Conservation (phyloP, 2,888 invertebrate genomes). For the Cheilosia vernalis region DNA sequence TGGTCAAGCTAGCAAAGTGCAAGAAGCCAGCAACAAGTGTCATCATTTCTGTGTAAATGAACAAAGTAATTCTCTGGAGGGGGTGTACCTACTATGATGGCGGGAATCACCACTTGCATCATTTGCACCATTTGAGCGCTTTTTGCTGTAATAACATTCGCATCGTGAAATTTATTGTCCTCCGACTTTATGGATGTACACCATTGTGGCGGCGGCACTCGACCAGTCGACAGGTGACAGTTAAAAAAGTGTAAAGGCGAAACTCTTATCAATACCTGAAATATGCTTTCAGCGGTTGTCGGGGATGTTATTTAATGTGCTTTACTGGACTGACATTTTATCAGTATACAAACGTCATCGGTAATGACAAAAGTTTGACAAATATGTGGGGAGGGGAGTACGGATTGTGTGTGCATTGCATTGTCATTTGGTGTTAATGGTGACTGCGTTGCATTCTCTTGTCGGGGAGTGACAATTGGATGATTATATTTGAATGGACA, state of each 20-base stretch:
- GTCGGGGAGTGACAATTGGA: background rate
- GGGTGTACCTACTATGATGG: background rate
- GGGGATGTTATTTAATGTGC: slow-evolving; percentile 35
- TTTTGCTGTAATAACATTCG: slow-evolving; percentile 38
- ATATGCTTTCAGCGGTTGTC: slow-evolving; percentile 17
- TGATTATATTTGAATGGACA: background rate
- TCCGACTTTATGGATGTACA: slow-evolving; percentile 47
- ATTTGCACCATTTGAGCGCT: background rate
- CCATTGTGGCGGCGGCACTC: slow-evolving; percentile 1
- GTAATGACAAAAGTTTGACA: background rate
- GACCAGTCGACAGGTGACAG: slow-evolving; percentile 25
- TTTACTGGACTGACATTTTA: background rate
- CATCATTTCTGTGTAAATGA: slow-evolving; percentile 23
- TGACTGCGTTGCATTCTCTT: too few species aligned
- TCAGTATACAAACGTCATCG: slow-evolving; percentile 11
- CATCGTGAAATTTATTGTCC: slow-evolving; percentile 45
- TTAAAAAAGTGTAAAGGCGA: slow-evolving; percentile 14
- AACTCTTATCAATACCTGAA: slow-evolving; percentile 19
- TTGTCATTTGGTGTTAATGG: too few species aligned
- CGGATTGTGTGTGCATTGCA: too few species aligned
- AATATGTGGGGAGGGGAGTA: background rate
- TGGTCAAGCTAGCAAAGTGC: slow-evolving; percentile 18
- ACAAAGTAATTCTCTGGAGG: background rate
- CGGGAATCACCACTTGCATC: background rate
- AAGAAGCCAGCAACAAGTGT: slow-evolving; percentile 47